Evolutionary conservation across 92 coral and sea anemone species (phyloP), one percentile per base, ranked within the genome.

Genomic region (Paragorgia papillata): DNA sequence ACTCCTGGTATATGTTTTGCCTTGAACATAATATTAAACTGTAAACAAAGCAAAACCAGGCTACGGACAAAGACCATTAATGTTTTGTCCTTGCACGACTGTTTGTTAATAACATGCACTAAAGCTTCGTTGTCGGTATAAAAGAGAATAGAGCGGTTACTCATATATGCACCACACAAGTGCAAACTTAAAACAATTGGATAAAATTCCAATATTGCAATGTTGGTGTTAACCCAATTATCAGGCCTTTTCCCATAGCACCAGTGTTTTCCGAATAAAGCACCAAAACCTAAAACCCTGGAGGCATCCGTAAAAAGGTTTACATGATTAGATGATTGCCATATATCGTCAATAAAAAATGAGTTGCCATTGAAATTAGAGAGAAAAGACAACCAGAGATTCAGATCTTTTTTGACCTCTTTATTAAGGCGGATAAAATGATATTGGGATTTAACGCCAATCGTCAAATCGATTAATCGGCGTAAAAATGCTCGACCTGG

Each of bases 111-210:
- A 37, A 89, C 81, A n/a, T 85, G 79, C 5, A 85, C 77, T 33
- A 85, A 27, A 5, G 94, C 89, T 37, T 85, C 86, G 34, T 89
- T 85, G 27, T 89, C 88, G 12, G 86, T 86, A 56, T 76, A 75
- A 74, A 83, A 80, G 17, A 84, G 35, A 26, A 67, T 12, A 62
- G 79, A 62, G 81, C 81, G 40, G 3, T 46, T 46, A 2, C n/a
- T 2, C 53, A 46, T 46, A 7, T 46, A 2, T 2, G 17, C 2
- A n/a, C 63, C 77, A 62, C 77, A 54, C 21, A 81, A 61, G 35
- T 55, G 28, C 12, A 80, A 37, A 58, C 82, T 80, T 21, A 85
- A 63, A 3, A 79, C 75, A 19, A 79, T 73, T 0, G 88, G 85
- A 57, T 73, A 80, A 65, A 85, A 80, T n/a, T n/a, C 80, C 74